Base-by-base conservation (phyloP, 2,888 invertebrate species). In the Himalopsyche japonica region DNA sequence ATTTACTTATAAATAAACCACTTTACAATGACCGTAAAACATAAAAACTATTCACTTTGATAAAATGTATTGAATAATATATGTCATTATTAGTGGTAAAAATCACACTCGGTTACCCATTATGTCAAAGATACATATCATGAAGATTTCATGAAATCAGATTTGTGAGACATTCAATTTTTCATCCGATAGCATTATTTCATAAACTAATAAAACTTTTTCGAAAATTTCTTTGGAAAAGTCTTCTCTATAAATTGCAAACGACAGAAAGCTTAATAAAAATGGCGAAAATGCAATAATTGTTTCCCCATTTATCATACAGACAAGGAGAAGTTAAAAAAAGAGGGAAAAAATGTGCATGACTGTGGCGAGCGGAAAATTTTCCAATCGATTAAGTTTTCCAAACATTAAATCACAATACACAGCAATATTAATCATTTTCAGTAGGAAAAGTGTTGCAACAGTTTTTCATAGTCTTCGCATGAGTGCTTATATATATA, bases 241-340 rank as follows among this genome's bases (percentile, higher is more conserved):
- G 43, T 37, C 10, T 32, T 77, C n/a, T 77, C 34, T n/a, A 32
- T n/a, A 24, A 20, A n/a, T n/a, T 24, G 30, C 3, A 3, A 34
- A 77, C 64, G 48, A 70, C 48, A 80, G 80, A 83, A 37, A 48
- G 80, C 76, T 80, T 49, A 80, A 80, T 57, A 48, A 34, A 49
- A 83, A 76, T 12, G 30, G 20, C 48, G 32, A 47, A 82, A 82
- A 83, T 80, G 83, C 80, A 83, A 80, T 83, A 83, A 83, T 83
- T 83, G 80, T 83, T 80, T 83, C 76, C 76, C 83, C 80, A 80
- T 83, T 83, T 80, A 80, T 83, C 83, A 83, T 76, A 20, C 27
- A 27, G 83, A 49, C 30, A 76, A 32, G 80, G 80, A 80, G 32
- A 77, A 83, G 83, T 83, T 82, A 83, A 80, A 80, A 83, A 49